Conservation (phyloP, 2,888 invertebrate species). For the Creontiades dilutus region DNA sequence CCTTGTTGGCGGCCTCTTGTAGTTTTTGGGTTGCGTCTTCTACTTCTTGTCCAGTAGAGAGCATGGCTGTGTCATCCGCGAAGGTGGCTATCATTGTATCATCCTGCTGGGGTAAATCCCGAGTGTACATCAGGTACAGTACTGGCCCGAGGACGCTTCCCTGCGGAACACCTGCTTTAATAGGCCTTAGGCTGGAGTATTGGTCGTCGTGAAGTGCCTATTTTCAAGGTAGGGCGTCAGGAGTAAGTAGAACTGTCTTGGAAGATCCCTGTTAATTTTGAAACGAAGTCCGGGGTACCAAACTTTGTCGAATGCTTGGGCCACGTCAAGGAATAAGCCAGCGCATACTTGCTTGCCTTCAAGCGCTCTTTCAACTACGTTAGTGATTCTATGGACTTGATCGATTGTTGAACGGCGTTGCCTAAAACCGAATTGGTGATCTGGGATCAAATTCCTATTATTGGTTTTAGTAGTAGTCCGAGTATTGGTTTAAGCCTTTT, state of each 20-base stretch:
- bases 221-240: background rate
- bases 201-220: conserved; percentile 2
- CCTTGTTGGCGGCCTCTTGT: conserved; percentile 9
- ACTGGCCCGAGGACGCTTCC: conserved; percentile 9
- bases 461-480: too few species aligned
- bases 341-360: too few species aligned
- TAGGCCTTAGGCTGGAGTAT: background rate
- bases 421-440: too few species aligned
- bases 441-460: too few species aligned
- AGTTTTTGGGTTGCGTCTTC: background rate
- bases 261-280: conserved; percentile 37
- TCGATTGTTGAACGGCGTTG: too few species aligned
- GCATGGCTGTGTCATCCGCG: conserved; percentile 29
- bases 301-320: background rate
- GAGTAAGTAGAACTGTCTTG: conserved; percentile 30
- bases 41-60: background rate
- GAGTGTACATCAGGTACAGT: conserved; percentile 33
- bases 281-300: conserved; percentile 34
- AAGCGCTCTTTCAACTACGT: too few species aligned
- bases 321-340: background rate
- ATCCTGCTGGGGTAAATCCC: background rate
- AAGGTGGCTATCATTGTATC: conserved; percentile 30
- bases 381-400: too few species aligned
- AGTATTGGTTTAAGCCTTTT: too few species aligned
- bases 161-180: conserved; percentile 9